Evolutionary conservation across 2,113 vertebrate species (phyloP).

Genomic region (Crotophaga sulcirostris): DNA sequence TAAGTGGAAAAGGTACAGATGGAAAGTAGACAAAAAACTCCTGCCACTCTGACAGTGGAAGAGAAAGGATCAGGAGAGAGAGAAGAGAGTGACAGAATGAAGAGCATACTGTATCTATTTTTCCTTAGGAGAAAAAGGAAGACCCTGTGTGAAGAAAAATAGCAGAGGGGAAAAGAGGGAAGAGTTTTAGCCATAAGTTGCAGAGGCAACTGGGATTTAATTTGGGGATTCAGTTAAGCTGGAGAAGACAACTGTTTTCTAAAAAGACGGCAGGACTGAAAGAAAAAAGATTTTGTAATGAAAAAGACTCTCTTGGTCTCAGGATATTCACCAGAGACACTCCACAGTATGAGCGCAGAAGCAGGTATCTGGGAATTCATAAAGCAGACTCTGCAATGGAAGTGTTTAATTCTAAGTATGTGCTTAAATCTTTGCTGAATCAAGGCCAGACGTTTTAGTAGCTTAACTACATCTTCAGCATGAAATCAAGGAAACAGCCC

Average conservation of each 20-base stretch:
- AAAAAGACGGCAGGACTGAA: background rate
- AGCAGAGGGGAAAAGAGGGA: background rate
- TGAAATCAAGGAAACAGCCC: background rate
- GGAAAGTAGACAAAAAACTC: conserved; percentile 35
- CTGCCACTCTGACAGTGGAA: conserved; percentile 12
- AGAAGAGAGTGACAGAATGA: background rate
- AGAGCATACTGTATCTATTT: background rate
- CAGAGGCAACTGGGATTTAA: conserved; percentile 30
- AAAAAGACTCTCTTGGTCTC: background rate
- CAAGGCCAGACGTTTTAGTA: background rate
- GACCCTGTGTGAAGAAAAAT: background rate
- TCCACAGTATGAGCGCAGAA: background rate
- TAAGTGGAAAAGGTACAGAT: conserved; percentile 40
- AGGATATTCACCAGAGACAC: conserved; percentile 9
- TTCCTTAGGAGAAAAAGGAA: background rate
- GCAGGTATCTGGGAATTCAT: background rate
- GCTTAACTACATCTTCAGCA: background rate
- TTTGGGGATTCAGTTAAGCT: conserved; percentile 30
- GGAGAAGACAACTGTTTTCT: conserved; percentile 29
- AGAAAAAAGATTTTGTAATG: background rate
- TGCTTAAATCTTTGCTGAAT: conserved; percentile 21
- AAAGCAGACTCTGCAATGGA: background rate
- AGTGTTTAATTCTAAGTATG: conserved; percentile 33
- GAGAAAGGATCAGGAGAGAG: background rate
- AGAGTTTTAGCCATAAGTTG: conserved; percentile 1